Base-by-base conservation (phyloP, 1,140 invertebrate species). In the Portunus trituberculatus region DNA sequence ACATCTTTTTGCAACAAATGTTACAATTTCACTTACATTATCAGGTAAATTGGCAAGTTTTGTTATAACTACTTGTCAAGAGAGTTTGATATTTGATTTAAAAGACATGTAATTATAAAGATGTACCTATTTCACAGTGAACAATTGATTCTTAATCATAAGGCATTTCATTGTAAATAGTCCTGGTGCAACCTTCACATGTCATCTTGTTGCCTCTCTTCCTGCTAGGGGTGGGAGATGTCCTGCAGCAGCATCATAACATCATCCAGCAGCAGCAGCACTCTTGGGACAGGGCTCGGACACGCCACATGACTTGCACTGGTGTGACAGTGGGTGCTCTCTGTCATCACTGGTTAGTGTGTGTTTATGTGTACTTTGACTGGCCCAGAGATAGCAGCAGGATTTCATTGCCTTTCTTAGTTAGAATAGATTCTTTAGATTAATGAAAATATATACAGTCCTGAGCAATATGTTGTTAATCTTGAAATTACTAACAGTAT, bases 211-310 rank as follows among this genome's bases (percentile, higher is more conserved):
- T 20, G 12, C 31, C 16, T 10, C n/a, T 82, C 25, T 31, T 48
- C 88, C 12, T 52, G 39, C 0, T 32, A 96, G 96, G 94, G 20
- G 95, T 98, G 29, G 99, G 99, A 88, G 99, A 99, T 97, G 95
- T 98, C 29, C 96, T 99, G 39, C 98, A 99, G 97, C 99, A 99
- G 97, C 97, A 98, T 94, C 98, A 99, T 97, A 98, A 99, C 97
- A 98, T 98, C 52, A 97, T 98, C 91, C 97, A 96, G n/a, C 93
- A 96, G 31, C 96, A 96, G 59, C 96, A 97, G 91, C 97, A 98
- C 8, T 97, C 97, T 94, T 99, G 98, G 97, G 97, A 98, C 96
- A 96, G 96, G 32, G 97, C 96, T 86, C 97, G 99, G 96, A 98
- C 98, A 4, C 96, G 97, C 94, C 98, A 99, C 94, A 99, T 99